Evolutionary conservation across 2,797 vertebrate genomes (phyloP).

Genomic region (Tadarida brasiliensis): DNA sequence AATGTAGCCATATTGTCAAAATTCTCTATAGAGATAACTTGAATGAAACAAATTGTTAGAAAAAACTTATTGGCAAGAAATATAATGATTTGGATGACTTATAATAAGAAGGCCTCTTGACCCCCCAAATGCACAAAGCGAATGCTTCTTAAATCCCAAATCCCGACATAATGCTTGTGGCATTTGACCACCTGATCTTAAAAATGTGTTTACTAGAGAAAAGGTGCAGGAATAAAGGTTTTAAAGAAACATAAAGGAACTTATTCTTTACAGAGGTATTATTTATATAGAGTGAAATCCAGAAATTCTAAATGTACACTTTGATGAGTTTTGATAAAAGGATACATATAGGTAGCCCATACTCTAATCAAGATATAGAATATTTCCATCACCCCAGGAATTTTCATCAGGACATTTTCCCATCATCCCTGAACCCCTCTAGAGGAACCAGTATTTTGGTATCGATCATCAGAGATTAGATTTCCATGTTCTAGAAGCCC

Average conservation of each 20-base stretch:
- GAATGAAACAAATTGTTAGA: background rate
- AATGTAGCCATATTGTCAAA: background rate
- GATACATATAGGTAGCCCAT: background rate
- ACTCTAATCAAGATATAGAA: background rate
- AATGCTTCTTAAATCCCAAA: background rate
- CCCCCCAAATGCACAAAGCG: background rate
- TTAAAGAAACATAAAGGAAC: background rate
- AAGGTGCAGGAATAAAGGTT: background rate
- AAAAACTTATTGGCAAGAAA: background rate
- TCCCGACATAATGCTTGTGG: background rate
- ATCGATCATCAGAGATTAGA: background rate
- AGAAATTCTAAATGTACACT: background rate
- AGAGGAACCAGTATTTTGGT: background rate
- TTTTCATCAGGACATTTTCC: background rate
- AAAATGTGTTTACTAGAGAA: constrained; percentile 14
- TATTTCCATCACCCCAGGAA: background rate
- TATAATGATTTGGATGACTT: background rate
- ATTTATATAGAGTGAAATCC: background rate
- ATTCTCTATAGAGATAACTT: background rate
- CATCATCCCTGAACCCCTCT: background rate
- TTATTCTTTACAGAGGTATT: background rate
- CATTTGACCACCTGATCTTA: background rate
- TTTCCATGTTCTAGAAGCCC: background rate
- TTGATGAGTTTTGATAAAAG: background rate
- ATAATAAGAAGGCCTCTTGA: background rate